phyloP scores from a whole-genome alignment of 1,140 invertebrate genomes.

The Ctenoplectra terminalis region DNA sequence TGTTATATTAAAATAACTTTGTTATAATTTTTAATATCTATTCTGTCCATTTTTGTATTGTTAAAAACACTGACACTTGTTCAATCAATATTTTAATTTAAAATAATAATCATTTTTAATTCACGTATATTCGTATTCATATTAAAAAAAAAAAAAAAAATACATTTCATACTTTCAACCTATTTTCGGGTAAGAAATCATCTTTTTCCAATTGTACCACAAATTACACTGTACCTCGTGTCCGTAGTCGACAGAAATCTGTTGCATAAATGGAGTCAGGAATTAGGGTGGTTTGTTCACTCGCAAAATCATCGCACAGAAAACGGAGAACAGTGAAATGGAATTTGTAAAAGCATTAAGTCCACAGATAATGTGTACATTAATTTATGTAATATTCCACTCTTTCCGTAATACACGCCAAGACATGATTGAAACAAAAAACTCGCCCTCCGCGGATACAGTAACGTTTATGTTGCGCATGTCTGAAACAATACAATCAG shows the following conservation, averaged over 20 bases:
- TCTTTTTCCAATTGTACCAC: too few relatives aligned
- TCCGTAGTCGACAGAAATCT: neutral
- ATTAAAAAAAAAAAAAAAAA: neutral
- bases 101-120: too few relatives aligned
- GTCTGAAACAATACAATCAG: constrained; percentile 28
- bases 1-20: too few relatives aligned
- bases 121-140: neutral
- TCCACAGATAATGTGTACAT: constrained; percentile 42
- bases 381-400: constrained; percentile 48
- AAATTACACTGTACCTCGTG: neutral
- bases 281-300: neutral
- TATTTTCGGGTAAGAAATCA: neutral
- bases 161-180: neutral
- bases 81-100: too few relatives aligned
- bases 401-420: constrained; percentile 30
- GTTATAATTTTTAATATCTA: too few relatives aligned
- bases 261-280: neutral
- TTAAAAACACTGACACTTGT: too few relatives aligned
- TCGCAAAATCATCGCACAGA: neutral
- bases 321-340: neutral
- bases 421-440: constrained; percentile 37
- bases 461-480: constrained; percentile 3
- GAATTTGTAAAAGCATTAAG: constrained; percentile 13
- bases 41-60: too few relatives aligned
- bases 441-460: constrained; percentile 20